A percentile compares a stretch with the other conserved stretches of the same genome.
Evolutionary conservation across 1,140 invertebrate species (phyloP).

Genomic region (Leptoteleia sp.): DNA sequence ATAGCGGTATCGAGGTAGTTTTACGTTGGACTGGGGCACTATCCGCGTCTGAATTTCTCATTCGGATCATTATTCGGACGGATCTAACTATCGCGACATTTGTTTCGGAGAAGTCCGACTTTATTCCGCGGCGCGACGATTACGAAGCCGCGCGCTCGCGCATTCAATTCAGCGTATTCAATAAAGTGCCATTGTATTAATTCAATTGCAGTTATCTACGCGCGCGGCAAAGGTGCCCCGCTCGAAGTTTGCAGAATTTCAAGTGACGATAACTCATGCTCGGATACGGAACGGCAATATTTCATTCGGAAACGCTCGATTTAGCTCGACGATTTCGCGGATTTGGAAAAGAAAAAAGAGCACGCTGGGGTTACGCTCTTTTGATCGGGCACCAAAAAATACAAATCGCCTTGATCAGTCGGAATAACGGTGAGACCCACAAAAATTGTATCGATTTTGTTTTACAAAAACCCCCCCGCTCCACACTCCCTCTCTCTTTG

Average conservation of each 20-base stretch:
- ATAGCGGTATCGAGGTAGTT: too few relatives aligned
- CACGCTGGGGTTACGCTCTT: constrained; percentile 21
- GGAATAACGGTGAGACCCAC: constrained; percentile 7
- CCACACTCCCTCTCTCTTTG: not conserved
- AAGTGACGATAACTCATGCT: constrained; percentile 62
- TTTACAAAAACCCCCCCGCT: too few relatives aligned
- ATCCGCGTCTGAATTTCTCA: constrained; percentile 49
- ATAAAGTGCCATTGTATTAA: constrained; percentile 73
- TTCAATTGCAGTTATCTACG: constrained; percentile 72
- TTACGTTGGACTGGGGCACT: too few relatives aligned
- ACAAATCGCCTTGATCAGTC: constrained; percentile 20
- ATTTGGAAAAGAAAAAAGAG: constrained; percentile 40
- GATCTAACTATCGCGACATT: constrained; percentile 61
- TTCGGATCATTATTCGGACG: constrained; percentile 47
- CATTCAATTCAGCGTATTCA: constrained; percentile 61
- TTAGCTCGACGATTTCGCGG: constrained; percentile 57
- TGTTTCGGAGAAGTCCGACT: constrained; percentile 52
- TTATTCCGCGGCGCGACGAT: constrained; percentile 55
- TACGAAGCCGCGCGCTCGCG: constrained; percentile 46
- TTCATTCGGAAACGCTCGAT: constrained; percentile 64
- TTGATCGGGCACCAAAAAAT: constrained; percentile 27
- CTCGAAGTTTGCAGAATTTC: constrained; percentile 61
- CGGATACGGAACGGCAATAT: constrained; percentile 56
- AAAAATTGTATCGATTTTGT: constrained; percentile 26
- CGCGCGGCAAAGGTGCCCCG: constrained; percentile 47